Conservation (phyloP, 2,797 vertebrate species). For the Atherinosoma microstoma region DNA sequence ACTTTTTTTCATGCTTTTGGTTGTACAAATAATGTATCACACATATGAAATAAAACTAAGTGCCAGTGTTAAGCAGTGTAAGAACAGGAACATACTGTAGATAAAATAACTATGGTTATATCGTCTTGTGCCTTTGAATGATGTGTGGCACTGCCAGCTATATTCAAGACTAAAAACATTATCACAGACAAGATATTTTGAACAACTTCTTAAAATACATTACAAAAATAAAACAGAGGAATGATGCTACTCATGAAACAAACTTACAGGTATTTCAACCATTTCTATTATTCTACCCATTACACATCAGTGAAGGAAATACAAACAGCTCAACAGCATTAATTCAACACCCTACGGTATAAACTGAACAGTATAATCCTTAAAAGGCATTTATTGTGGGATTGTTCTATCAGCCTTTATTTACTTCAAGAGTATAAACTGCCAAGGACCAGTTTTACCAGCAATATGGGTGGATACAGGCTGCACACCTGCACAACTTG, state of each 20-base stretch:
- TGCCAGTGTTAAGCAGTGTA: not conserved
- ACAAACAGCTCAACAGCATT: not conserved
- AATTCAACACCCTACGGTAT: not conserved
- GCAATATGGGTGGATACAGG: constrained; percentile 28
- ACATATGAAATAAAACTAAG: not conserved
- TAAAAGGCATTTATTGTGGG: not conserved
- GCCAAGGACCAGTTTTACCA: not conserved
- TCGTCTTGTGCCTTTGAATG: not conserved
- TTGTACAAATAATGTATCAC: not conserved
- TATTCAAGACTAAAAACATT: too few species aligned
- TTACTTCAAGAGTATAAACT: not conserved
- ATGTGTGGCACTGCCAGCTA: too few species aligned
- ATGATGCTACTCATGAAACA: constrained; percentile 1
- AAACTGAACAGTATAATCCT: not conserved
- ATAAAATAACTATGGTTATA: not conserved
- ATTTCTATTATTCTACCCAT: not conserved
- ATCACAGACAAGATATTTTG: too few species aligned
- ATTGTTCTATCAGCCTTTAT: not conserved
- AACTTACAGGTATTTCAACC: not conserved
- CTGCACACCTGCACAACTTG: constrained; percentile 25
- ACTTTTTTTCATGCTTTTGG: not conserved
- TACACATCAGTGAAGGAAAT: not conserved
- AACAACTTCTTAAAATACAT: too few species aligned
- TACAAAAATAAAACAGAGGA: not conserved
- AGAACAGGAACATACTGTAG: not conserved